Percentiles rank a stretch among this genome's conserved stretches.
phyloP scores from a whole-genome alignment of 2,888 invertebrate species.

The Ophion ventricosus region DNA sequence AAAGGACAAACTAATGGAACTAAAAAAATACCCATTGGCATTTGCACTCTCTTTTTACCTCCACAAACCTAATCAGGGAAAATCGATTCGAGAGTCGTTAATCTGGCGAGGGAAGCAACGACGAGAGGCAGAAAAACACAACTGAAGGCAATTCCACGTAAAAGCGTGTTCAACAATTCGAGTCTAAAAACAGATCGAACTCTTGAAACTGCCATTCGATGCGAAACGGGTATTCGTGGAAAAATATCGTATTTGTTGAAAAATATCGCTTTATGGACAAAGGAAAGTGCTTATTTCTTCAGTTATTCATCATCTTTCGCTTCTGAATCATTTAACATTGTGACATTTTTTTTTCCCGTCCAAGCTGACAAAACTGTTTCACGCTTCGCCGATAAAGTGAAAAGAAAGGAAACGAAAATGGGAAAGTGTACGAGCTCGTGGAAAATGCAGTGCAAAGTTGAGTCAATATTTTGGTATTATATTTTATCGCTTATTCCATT shows the following conservation, averaged over 20 bases:
- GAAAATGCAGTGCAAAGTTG: not conserved
- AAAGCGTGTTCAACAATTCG: conserved; percentile 35
- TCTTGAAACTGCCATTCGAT: conserved; percentile 23
- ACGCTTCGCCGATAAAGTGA: conserved; percentile 25
- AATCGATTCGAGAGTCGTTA: conserved; percentile 52
- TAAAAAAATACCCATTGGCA: not conserved
- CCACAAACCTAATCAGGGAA: conserved; percentile 19
- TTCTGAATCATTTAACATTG: conserved; percentile 27
- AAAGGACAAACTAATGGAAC: not conserved
- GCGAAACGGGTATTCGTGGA: conserved; percentile 46
- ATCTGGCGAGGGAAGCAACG: conserved; percentile 21
- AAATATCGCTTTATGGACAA: conserved; percentile 38
- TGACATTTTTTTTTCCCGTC: conserved; percentile 15
- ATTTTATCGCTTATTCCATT: not conserved
- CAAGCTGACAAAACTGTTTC: conserved; percentile 26
- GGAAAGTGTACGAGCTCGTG: not conserved
- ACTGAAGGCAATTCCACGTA: conserved; percentile 44
- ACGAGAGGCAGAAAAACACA: conserved; percentile 29
- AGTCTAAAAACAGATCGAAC: conserved; percentile 42
- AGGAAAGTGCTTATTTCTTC: conserved; percentile 48
- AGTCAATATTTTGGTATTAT: conserved; percentile 1
- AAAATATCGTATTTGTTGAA: conserved; percentile 42
- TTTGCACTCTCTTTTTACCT: not conserved
- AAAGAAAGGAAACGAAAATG: not conserved
- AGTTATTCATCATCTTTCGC: conserved; percentile 23